Conservation (phyloP, 2,113 vertebrate species). For the Sarotherodon lohbergeri region DNA sequence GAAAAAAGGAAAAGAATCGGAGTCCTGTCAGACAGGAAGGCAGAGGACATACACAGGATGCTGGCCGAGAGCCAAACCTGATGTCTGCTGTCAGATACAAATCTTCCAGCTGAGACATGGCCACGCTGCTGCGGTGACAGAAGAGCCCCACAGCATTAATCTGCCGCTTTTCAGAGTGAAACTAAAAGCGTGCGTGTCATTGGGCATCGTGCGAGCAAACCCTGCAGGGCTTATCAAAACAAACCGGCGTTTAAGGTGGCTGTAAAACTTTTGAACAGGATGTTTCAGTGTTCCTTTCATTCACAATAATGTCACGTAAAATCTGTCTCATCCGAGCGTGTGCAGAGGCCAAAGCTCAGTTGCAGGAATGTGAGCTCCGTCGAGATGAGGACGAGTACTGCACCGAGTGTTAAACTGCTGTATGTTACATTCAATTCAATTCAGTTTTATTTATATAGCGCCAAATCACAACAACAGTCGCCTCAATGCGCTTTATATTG, state of each 20-base stretch:
- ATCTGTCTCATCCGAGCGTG: background rate
- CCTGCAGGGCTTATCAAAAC: background rate
- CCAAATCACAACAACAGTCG: background rate
- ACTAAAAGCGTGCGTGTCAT: background rate
- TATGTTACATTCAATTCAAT: background rate
- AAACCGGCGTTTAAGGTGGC: background rate
- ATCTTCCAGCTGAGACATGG: background rate
- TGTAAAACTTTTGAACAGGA: background rate
- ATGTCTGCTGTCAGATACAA: background rate
- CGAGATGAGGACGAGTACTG: background rate
- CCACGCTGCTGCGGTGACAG: background rate
- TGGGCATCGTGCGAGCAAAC: background rate
- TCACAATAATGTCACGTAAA: background rate
- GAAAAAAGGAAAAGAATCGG: background rate
- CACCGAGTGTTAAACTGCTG: background rate
- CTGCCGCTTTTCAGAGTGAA: background rate
- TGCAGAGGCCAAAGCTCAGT: background rate
- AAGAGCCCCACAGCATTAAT: background rate
- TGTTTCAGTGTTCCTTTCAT: background rate
- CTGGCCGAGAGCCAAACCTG: background rate
- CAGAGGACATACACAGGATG: conserved; percentile 16
- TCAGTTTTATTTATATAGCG: accelerated
- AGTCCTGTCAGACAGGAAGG: conserved; percentile 49
- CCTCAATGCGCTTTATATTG: accelerated
- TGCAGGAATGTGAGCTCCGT: background rate